Conservation (phyloP, 2,113 vertebrate species). For the Brachyhypopomus gauderio region DNA sequence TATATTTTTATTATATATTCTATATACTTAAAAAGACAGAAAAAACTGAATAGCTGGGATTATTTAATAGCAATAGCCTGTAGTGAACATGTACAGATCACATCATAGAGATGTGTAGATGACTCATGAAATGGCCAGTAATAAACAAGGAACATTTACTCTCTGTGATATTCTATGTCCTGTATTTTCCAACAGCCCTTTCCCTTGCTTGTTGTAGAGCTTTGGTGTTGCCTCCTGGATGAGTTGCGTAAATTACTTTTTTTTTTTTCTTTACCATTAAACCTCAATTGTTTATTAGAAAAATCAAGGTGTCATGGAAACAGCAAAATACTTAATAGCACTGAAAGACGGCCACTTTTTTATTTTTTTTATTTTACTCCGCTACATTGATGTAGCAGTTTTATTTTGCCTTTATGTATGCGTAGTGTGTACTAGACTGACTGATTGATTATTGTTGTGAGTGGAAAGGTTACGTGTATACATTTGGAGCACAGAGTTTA, state of each 20-base stretch:
- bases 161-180: conserved; percentile 35
- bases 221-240: conserved; percentile 70
- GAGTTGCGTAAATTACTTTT: conserved; percentile 48
- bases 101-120: conserved; percentile 80
- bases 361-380: conserved; percentile 22
- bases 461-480: conserved; percentile 36
- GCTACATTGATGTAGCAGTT: conserved; percentile 43
- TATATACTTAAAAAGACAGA: conserved; percentile 69
- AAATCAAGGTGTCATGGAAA: conserved; percentile 8
- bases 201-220: conserved; percentile 68
- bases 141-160: conserved; percentile 63
- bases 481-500: conserved; percentile 32
- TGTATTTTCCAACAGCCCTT: conserved; percentile 44
- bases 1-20: conserved; percentile 83
- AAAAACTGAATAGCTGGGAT: conserved; percentile 78
- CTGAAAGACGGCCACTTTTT: conserved; percentile 46
- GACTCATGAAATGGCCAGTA: conserved; percentile 86
- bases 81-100: conserved; percentile 87
- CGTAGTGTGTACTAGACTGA: conserved; percentile 40
- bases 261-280: conserved; percentile 23
- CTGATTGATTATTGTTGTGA: conserved; percentile 44
- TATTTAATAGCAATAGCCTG: conserved; percentile 94
- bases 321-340: conserved; percentile 24
- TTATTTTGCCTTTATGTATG: conserved; percentile 44
- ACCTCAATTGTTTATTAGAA: conserved; percentile 1